Evolutionary conservation across 2,113 vertebrate genomes (phyloP).

Genomic region (Toxostoma redivivum): DNA sequence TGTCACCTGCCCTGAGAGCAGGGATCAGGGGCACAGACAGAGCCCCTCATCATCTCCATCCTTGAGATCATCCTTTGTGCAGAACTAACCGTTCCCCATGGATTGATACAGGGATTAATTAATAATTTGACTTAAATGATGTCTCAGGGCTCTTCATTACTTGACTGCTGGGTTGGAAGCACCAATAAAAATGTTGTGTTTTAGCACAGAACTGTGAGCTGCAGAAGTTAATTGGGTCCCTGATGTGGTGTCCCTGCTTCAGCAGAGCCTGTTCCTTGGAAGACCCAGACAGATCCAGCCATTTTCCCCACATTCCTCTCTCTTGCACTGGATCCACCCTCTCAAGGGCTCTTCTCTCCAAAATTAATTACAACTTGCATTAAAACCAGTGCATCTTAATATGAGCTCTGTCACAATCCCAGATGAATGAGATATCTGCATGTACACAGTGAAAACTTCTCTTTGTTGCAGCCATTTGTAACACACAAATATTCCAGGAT

Average conservation of each 20-base stretch:
- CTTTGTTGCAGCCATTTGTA: background rate
- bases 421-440: background rate
- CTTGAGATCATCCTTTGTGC: accelerated
- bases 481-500: background rate
- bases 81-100: background rate
- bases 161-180: background rate
- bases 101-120: background rate
- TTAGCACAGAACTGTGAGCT: background rate
- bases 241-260: background rate
- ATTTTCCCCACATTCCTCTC: background rate
- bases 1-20: accelerated
- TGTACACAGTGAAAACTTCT: background rate
- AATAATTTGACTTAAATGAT: background rate
- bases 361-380: background rate
- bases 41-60: background rate
- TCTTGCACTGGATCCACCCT: background rate
- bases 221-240: background rate
- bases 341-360: background rate
- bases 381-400: background rate
- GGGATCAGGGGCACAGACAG: background rate
- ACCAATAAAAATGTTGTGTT: background rate
- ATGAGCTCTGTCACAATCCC: background rate
- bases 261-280: background rate
- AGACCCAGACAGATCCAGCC: background rate
- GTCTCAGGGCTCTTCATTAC: background rate